Evolutionary conservation across 2,797 vertebrate species (phyloP).

Genomic region (Tokudaia tokunoshimensis): DNA sequence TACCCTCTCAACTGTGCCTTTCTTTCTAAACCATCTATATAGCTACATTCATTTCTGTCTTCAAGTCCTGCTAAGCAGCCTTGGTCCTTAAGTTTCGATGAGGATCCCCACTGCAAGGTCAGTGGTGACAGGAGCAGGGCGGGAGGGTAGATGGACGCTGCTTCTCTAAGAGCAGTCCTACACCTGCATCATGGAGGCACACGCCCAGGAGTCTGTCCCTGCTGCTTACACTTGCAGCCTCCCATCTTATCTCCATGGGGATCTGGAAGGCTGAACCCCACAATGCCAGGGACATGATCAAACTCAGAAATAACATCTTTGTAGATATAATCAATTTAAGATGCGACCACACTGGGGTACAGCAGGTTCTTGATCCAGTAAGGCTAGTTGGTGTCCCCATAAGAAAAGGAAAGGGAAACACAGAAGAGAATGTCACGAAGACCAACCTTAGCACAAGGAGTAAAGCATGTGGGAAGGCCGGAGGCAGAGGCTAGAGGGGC

Average conservation of each 20-base stretch:
- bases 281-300: background rate
- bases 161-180: background rate
- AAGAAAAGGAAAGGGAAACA: background rate
- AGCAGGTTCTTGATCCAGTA: background rate
- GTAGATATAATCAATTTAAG: background rate
- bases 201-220: background rate
- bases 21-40: background rate
- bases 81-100: background rate
- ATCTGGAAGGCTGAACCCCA: background rate
- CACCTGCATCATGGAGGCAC: background rate
- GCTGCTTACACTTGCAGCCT: background rate
- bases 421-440: background rate
- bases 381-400: background rate
- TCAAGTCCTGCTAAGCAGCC: background rate
- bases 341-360: background rate
- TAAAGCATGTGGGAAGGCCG: rapidly evolving
- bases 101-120: background rate
- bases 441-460: background rate
- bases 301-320: background rate
- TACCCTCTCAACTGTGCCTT: constrained; percentile 10
- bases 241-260: background rate
- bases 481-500: background rate
- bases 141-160: background rate
- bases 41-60: background rate
- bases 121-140: background rate